These are phyloP conservation scores for Mormyrus iriodes DNA, from an alignment of 2,113 vertebrate genomes.

Conservation along the genomic window DNA sequence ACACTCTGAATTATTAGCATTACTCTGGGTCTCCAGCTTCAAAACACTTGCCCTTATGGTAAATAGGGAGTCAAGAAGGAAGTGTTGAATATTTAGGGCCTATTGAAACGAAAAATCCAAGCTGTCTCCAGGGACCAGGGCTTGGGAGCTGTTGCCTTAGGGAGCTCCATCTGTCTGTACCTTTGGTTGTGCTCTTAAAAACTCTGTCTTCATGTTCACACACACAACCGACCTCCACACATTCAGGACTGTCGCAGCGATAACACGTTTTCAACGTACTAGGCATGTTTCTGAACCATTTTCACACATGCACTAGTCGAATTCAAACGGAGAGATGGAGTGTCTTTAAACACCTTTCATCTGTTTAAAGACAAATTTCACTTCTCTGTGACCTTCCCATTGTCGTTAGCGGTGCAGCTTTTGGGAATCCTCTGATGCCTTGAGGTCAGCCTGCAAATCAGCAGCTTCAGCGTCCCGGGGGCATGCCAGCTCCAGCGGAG, in stretches of 20 bases:
- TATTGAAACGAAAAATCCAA: slow-evolving; percentile 18
- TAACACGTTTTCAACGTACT: background rate
- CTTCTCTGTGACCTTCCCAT: background rate
- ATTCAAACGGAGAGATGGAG: background rate
- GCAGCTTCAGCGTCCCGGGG: slow-evolving; percentile 55
- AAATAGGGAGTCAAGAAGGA: slow-evolving; percentile 4
- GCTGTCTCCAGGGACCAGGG: background rate
- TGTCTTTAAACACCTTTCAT: background rate
- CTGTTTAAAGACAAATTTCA: background rate
- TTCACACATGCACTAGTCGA: background rate
- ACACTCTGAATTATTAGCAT: slow-evolving; percentile 20
- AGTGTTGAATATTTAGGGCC: slow-evolving; percentile 24
- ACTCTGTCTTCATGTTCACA: slow-evolving; percentile 5
- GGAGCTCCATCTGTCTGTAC: slow-evolving; percentile 22
- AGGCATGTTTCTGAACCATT: background rate
- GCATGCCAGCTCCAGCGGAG: slow-evolving; percentile 54
- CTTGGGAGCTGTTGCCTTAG: slow-evolving; percentile 18
- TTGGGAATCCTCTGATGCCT: slow-evolving; percentile 35
- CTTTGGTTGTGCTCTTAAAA: slow-evolving; percentile 16
- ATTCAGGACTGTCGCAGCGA: background rate
- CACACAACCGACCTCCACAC: slow-evolving; percentile 2
- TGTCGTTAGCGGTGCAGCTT: slow-evolving; percentile 4
- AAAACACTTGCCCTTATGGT: slow-evolving; percentile 17
- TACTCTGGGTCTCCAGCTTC: background rate
- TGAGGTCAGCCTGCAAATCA: slow-evolving; percentile 56